Percentiles rank a stretch among this genome's conserved stretches.
phyloP scores from a whole-genome alignment of 2,797 vertebrate genomes.

The Thamnophis elegans region DNA sequence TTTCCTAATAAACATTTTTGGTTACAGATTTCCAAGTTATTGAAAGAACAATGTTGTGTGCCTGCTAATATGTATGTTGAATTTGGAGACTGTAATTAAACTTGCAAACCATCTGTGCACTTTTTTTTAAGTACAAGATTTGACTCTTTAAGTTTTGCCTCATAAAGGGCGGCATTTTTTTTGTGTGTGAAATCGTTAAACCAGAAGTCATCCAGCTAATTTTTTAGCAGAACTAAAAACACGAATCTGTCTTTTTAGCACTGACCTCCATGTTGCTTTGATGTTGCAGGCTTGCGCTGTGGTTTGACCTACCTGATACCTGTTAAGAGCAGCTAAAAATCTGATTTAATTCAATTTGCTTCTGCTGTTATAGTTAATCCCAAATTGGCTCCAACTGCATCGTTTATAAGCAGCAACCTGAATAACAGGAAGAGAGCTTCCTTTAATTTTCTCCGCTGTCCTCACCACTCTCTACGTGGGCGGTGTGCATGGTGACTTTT shows the following conservation, averaged over 20 bases:
- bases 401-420: too few species aligned
- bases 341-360: not conserved
- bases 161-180: not conserved
- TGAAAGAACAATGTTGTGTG: conserved; percentile 46
- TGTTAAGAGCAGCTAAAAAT: not conserved
- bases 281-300: not conserved
- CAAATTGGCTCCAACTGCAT: not conserved
- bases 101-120: conserved; percentile 66
- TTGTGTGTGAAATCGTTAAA: not conserved
- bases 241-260: not conserved
- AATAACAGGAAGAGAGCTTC: too few species aligned
- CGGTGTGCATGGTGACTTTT: not conserved
- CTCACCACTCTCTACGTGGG: too few species aligned
- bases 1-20: conserved; percentile 56
- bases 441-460: too few species aligned
- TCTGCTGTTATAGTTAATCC: not conserved
- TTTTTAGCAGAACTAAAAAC: not conserved
- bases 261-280: not conserved
- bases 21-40: conserved; percentile 55
- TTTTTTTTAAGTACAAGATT: conserved; percentile 58
- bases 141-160: not conserved
- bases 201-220: not conserved
- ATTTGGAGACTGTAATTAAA: conserved; percentile 65
- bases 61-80: not conserved
- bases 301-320: not conserved